Conservation (phyloP, 2,113 vertebrate species). For the Podocnemis expansa region DNA sequence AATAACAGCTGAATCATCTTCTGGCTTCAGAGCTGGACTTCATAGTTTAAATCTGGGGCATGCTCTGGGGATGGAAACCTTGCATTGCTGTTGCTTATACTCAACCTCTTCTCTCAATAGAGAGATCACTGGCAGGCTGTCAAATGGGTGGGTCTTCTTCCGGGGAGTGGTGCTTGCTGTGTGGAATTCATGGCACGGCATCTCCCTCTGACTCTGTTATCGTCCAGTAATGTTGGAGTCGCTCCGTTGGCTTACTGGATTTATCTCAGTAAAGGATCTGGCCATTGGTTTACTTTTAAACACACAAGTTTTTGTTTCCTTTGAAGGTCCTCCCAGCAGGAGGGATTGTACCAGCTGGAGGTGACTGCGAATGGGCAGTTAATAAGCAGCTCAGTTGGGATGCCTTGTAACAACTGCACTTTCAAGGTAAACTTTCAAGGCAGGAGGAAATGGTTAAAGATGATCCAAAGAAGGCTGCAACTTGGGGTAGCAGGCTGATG, state of each 20-base stretch:
- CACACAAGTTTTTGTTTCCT: background rate
- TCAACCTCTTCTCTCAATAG: no score
- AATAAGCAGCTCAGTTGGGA: slow-evolving; percentile 5
- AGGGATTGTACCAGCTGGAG: slow-evolving; percentile 48
- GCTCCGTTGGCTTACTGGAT: background rate
- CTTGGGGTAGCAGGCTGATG: background rate
- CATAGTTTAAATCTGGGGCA: background rate
- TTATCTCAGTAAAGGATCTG: background rate
- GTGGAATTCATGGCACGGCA: background rate
- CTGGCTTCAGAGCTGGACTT: background rate
- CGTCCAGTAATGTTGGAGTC: background rate
- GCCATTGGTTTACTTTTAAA: background rate
- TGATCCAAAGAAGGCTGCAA: background rate
- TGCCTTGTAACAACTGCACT: slow-evolving; percentile 24
- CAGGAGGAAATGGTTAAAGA: background rate
- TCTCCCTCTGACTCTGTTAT: background rate
- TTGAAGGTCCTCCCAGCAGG: slow-evolving; percentile 36
- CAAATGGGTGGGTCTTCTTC: background rate
- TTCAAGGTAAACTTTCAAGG: slow-evolving; percentile 61
- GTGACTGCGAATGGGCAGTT: slow-evolving; percentile 35
- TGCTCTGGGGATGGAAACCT: background rate
- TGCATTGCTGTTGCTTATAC: background rate
- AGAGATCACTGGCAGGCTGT: background rate
- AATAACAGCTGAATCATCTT: background rate
- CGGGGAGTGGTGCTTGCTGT: no score